These are phyloP conservation scores for Pristionchus arcanus DNA, from an alignment of 2,888 invertebrate genomes.

Conservation along the genomic window DNA sequence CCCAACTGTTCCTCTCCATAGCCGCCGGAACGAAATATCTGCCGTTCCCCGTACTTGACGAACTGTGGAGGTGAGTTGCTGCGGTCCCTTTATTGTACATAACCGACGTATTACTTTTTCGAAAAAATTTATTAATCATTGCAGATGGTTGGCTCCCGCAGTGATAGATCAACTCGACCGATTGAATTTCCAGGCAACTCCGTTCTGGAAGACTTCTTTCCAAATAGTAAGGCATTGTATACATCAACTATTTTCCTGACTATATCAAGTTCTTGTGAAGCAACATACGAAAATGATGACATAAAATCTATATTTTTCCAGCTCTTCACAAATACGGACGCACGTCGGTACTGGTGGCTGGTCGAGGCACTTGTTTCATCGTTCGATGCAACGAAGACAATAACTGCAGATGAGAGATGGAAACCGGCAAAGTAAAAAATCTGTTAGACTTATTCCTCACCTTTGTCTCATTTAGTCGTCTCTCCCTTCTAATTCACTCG, in stretches of 20 bases:
- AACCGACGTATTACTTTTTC: too few species aligned
- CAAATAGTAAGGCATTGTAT: neutral
- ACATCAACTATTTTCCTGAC: too few species aligned
- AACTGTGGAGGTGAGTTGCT: slow-evolving; percentile 63
- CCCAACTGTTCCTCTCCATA: slow-evolving; percentile 64
- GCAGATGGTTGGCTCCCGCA: slow-evolving; percentile 47
- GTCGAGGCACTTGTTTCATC: slow-evolving; percentile 60
- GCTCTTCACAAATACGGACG: slow-evolving; percentile 58
- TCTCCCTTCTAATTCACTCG: slow-evolving; percentile 49
- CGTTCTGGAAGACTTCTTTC: slow-evolving; percentile 15
- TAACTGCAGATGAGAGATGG: slow-evolving; percentile 12
- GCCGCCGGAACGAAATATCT: slow-evolving; percentile 61
- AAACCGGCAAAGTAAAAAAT: slow-evolving; percentile 28
- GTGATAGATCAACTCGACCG: neutral
- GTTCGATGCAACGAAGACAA: slow-evolving; percentile 43
- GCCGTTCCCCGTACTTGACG: slow-evolving; percentile 59
- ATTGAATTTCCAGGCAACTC: neutral
- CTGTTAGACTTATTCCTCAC: neutral
- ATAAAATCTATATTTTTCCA: neutral
- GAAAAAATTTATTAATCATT: too few species aligned
- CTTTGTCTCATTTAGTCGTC: slow-evolving; percentile 58
- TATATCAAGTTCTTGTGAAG: neutral
- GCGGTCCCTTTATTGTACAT: too few species aligned
- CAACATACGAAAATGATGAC: neutral
- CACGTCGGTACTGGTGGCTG: slow-evolving; percentile 64